A percentile compares a stretch with the other conserved stretches of the same genome.
These are phyloP conservation scores for Petrocephalus zakoni DNA, from an alignment of 2,113 vertebrate species.

Conservation along the genomic window DNA sequence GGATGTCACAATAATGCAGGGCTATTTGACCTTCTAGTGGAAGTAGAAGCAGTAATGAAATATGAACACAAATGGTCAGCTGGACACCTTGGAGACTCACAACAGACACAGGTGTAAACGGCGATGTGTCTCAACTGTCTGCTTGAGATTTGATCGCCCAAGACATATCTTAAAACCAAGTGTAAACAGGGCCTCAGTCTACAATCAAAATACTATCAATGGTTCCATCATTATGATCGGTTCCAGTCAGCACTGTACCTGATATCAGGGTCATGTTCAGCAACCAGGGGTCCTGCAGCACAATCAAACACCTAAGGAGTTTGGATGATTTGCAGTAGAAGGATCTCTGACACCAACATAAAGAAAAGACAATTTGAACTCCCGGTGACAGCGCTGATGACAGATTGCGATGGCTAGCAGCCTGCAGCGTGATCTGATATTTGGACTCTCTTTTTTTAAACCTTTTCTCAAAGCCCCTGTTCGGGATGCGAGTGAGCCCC, in stretches of 20 bases:
- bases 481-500: neutral
- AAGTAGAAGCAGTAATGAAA: neutral
- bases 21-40: neutral
- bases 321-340: neutral
- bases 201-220: neutral
- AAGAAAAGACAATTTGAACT: conserved; percentile 1
- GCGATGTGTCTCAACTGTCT: neutral
- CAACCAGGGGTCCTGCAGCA: neutral
- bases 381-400: neutral
- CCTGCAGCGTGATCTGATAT: neutral
- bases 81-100: neutral
- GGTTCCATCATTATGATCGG: neutral
- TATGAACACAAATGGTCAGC: neutral
- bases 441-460: neutral
- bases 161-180: neutral
- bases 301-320: neutral
- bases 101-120: neutral
- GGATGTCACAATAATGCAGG: neutral
- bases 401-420: neutral
- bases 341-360: neutral
- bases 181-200: neutral
- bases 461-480: neutral
- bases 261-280: neutral
- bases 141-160: neutral
- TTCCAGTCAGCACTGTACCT: neutral